These are phyloP conservation scores for Darevskia nairensis DNA, from an alignment of 2,797 vertebrate species.

Conservation along the genomic window DNA sequence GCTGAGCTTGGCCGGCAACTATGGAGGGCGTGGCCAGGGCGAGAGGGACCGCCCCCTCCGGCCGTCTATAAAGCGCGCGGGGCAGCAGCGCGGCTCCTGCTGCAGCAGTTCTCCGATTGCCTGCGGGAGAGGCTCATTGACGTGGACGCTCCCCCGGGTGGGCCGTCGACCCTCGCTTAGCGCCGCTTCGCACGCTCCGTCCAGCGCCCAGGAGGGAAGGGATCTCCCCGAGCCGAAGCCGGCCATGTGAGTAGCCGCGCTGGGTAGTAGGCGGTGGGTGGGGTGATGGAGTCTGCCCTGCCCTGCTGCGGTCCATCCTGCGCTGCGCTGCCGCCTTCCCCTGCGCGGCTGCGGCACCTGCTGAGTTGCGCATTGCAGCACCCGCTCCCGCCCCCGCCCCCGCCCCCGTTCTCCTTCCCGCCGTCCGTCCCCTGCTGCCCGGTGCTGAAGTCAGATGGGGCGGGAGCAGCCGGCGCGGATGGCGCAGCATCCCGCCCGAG, in stretches of 20 bases:
- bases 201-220: neutral
- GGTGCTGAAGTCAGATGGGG: neutral
- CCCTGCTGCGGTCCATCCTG: neutral
- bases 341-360: slow-evolving; percentile 18
- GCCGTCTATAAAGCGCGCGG: neutral
- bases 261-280: too few species aligned
- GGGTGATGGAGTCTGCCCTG: neutral
- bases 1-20: neutral
- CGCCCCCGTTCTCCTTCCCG: neutral
- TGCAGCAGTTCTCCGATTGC: neutral
- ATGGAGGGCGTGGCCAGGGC: neutral
- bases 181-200: neutral
- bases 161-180: neutral
- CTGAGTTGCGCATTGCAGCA: slow-evolving; percentile 43
- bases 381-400: neutral
- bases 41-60: neutral
- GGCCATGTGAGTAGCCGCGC: slow-evolving; percentile 16
- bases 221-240: neutral
- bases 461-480: neutral
- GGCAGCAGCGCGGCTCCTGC: neutral
- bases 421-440: neutral
- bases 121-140: neutral
- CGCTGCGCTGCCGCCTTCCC: neutral
- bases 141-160: neutral
- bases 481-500: neutral